Evolutionary conservation across 2,888 invertebrate species (phyloP).

Genomic region (Congeria kusceri): DNA sequence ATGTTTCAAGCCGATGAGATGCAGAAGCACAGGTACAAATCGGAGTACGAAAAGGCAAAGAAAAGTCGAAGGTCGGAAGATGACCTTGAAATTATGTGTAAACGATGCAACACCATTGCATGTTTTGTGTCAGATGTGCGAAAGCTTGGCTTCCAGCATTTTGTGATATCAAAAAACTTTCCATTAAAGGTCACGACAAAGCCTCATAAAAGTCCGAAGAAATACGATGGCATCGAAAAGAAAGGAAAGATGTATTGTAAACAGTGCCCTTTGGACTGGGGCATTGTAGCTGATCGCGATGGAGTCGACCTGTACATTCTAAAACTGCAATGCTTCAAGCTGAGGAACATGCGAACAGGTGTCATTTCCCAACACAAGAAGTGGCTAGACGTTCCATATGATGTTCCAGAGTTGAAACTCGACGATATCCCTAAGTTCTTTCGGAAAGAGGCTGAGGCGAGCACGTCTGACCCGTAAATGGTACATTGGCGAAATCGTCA

Average conservation of each 20-base stretch:
- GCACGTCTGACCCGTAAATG: no score
- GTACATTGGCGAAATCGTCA: no score
- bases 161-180: constrained; percentile 47
- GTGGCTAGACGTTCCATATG: constrained; percentile 50
- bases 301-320: constrained; percentile 32
- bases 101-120: constrained; percentile 30
- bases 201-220: constrained; percentile 45
- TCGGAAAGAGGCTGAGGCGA: background rate
- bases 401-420: constrained; percentile 17
- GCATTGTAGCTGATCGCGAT: constrained; percentile 36
- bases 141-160: constrained; percentile 23
- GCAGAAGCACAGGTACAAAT: constrained; percentile 19
- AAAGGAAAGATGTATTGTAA: constrained; percentile 54
- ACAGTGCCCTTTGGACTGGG: constrained; percentile 56
- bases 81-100: constrained; percentile 43
- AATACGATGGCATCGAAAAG: constrained; percentile 45
- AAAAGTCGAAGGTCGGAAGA: constrained; percentile 14
- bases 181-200: constrained; percentile 28
- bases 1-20: constrained; percentile 38
- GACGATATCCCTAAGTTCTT: constrained; percentile 44
- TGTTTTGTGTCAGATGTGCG: constrained; percentile 38
- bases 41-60: constrained; percentile 22
- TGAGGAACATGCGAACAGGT: constrained; percentile 20
- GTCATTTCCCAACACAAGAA: constrained; percentile 14
- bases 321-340: constrained; percentile 34